A percentile compares a stretch with the other conserved stretches of the same genome.
Conservation (phyloP, 2,888 invertebrate genomes). For the Dorcus hopei region DNA sequence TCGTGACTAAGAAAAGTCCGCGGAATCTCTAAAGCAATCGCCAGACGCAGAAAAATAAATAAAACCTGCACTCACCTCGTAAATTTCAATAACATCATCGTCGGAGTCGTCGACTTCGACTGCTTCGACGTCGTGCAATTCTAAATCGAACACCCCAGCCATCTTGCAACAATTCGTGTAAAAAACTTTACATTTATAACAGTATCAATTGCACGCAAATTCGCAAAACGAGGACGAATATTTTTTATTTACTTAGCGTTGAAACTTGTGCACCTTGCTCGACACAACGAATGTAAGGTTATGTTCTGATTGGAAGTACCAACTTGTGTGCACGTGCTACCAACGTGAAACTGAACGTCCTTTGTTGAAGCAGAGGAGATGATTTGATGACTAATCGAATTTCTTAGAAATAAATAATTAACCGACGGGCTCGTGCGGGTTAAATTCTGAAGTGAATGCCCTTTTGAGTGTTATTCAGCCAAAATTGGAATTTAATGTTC, state of each 20-base stretch:
- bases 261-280: background rate
- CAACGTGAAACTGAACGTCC: background rate
- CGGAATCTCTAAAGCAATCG: too few species aligned
- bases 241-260: background rate
- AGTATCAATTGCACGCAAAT: background rate
- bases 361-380: too few species aligned
- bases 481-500: too few species aligned
- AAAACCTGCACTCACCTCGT: constrained; percentile 65
- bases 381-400: too few species aligned
- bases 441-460: too few species aligned
- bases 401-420: too few species aligned
- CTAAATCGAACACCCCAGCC: constrained; percentile 92
- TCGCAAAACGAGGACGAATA: background rate
- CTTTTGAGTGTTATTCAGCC: too few species aligned
- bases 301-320: background rate
- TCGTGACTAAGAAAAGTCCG: background rate
- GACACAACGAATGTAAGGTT: background rate
- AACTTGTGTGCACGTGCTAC: constrained; percentile 1
- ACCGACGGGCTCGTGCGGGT: too few species aligned
- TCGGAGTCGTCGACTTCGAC: constrained; percentile 75
- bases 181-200: constrained; percentile 5
- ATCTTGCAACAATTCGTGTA: constrained; percentile 46
- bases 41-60: background rate
- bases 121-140: constrained; percentile 70
- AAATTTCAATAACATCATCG: constrained; percentile 78